phyloP scores from a whole-genome alignment of 23 tunicate species.

The Halocynthia aurantium region DNA sequence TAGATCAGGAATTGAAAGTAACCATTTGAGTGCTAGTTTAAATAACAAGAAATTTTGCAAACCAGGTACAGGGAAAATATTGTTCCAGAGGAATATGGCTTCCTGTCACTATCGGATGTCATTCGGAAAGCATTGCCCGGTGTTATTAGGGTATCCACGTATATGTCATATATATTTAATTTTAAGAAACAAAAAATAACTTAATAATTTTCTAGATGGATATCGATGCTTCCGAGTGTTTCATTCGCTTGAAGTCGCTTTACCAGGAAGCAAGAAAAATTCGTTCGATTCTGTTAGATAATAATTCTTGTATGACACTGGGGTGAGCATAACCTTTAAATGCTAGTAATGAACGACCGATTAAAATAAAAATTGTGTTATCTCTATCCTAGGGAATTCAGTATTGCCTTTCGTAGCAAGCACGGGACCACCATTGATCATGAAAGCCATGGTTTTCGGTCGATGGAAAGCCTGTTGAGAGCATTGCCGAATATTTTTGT shows the following conservation, averaged over 20 bases:
- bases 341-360: too few species aligned
- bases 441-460: constrained; percentile 60
- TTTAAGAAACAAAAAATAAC: background rate
- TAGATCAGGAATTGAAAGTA: too few species aligned
- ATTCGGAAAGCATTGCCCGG: constrained; percentile 60
- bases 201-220: constrained; percentile 17
- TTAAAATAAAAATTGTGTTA: too few species aligned
- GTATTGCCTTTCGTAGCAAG: constrained; percentile 34
- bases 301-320: constrained; percentile 57
- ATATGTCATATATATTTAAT: background rate
- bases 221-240: constrained; percentile 14
- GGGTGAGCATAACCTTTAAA: constrained; percentile 27
- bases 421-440: constrained; percentile 37
- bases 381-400: constrained; percentile 40
- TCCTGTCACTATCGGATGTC: constrained; percentile 42
- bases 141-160: constrained; percentile 33
- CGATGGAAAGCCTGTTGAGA: constrained; percentile 58
- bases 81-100: constrained; percentile 50
- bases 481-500: constrained; percentile 37
- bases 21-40: too few species aligned
- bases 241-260: constrained; percentile 40
- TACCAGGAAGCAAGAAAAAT: constrained; percentile 53
- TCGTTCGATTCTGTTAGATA: constrained; percentile 35
- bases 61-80: constrained; percentile 51
- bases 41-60: too few species aligned